These are phyloP conservation scores for Caranx melampygus DNA, from an alignment of 2,113 vertebrate species.

Conservation along the genomic window DNA sequence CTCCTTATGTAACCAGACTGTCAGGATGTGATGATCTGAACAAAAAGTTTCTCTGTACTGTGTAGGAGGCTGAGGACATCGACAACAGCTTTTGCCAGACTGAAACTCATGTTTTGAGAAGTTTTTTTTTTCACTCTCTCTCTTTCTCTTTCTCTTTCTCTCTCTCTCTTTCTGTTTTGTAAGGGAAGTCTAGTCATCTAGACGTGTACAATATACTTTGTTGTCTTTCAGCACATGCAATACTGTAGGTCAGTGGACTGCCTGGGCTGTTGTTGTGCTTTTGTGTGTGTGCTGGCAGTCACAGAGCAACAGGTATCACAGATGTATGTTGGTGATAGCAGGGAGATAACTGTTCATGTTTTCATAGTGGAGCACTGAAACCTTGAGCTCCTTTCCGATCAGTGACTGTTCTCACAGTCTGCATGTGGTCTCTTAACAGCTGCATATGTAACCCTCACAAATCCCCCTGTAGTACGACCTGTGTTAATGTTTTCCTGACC, in stretches of 20 bases:
- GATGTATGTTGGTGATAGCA: not conserved
- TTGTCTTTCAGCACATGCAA: conserved; percentile 19
- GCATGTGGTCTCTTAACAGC: not conserved
- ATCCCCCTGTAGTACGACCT: not conserved
- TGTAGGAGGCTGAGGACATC: conserved; percentile 68
- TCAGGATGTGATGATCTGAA: conserved; percentile 61
- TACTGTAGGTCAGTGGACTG: not conserved
- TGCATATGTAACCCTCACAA: not conserved
- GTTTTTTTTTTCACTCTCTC: conserved; percentile 15
- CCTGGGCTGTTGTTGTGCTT: not conserved
- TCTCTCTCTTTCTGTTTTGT: not conserved
- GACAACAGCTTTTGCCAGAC: conserved; percentile 52
- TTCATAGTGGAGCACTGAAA: not conserved
- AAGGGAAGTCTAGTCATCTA: conserved; percentile 7
- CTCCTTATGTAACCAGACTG: conserved; percentile 76
- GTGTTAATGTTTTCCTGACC: not conserved
- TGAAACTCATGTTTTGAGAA: conserved; percentile 49
- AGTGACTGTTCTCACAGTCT: too few relatives aligned
- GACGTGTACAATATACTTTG: not conserved
- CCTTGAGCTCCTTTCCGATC: too few relatives aligned
- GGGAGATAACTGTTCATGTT: not conserved
- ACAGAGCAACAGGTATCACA: not conserved
- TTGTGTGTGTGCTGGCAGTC: not conserved
- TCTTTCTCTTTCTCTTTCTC: not conserved
- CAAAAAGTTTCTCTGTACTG: conserved; percentile 66